Evolutionary conservation across 2,113 vertebrate species (phyloP).

Genomic region (Varanus komodoensis): DNA sequence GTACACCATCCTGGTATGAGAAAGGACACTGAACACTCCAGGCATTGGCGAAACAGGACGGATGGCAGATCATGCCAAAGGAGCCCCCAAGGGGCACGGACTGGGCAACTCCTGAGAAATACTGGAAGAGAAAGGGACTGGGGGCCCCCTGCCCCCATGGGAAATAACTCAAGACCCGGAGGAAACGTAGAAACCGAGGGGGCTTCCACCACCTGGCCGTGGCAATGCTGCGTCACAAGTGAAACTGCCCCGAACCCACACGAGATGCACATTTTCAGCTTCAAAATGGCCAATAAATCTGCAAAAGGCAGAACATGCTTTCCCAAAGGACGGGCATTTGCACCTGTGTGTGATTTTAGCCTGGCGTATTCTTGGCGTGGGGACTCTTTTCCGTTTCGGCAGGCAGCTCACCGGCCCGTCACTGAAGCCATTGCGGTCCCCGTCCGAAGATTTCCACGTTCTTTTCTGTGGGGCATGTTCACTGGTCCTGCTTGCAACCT

Average conservation of each 20-base stretch:
- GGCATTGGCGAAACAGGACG: background rate
- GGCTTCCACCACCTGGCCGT: too few relatives aligned
- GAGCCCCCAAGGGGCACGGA: background rate
- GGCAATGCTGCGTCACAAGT: too few relatives aligned
- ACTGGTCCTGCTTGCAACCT: constrained; percentile 38
- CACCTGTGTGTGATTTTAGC: background rate
- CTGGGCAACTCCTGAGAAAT: background rate
- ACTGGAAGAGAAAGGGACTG: too few relatives aligned
- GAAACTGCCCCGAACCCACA: too few relatives aligned
- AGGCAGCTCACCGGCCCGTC: constrained; percentile 53
- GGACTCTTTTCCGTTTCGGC: background rate
- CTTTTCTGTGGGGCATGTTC: constrained; percentile 48
- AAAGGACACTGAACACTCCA: too few relatives aligned
- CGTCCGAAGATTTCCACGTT: background rate
- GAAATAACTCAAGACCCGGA: too few relatives aligned
- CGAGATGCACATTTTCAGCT: too few relatives aligned
- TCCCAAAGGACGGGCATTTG: background rate
- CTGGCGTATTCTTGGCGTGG: too few relatives aligned
- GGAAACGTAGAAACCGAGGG: too few relatives aligned
- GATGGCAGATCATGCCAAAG: background rate
- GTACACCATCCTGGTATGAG: background rate
- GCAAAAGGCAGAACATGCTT: too few relatives aligned
- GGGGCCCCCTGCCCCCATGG: too few relatives aligned
- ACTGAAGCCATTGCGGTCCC: background rate
- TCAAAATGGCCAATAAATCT: too few relatives aligned